Evolutionary conservation across 2,113 vertebrate genomes (phyloP), one percentile per base, ranked within the genome.

Genomic region (Datnioides undecimradiatus): DNA sequence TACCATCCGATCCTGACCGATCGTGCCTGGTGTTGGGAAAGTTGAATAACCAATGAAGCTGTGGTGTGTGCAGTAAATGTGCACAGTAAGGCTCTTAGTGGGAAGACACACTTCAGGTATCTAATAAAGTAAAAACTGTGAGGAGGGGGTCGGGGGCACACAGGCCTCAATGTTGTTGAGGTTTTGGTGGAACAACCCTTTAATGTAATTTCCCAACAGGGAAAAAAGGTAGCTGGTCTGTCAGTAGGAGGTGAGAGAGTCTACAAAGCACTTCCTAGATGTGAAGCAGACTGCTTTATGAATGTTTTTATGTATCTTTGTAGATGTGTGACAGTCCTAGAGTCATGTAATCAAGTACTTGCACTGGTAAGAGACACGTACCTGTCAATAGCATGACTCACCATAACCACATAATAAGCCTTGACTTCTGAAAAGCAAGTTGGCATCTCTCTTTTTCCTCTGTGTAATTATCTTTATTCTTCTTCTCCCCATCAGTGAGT

Each of bases 371-470:
- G 9, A 59, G 58, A 78, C 70, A 66, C 80, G 69, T 27, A 65
- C 48, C 34, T 51, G 80, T 84, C 75, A 85, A 82, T 45, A 69
- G 77, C 41, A 43, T 87, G 85, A 90, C 54, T 87, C 84, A 84
- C 66, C 60, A 51, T 34, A 57, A 55, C 59, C 40, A 77, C 76
- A 73, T 72, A 85, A 84, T 64, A 59, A 78, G 40, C 58, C 0
- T 48, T 4, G 64, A 74, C 23, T 57, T 73, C 62, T 79, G 45
- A 69, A 83, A 89, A 85, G 8, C 19, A 72, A 62, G 48, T 66
- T 31, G 21, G 57, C 1, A 3, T 46, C 55, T 74, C 33, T 64
- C 16, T 46, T 49, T 71, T 40, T 34, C 17, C 31, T 43, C 46
- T 38, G 5, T 62, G 16, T 74, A 87, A 91, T 87, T 80, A 90